Conservation (phyloP, 2,888 invertebrate genomes). For the Noctua pronuba region DNA sequence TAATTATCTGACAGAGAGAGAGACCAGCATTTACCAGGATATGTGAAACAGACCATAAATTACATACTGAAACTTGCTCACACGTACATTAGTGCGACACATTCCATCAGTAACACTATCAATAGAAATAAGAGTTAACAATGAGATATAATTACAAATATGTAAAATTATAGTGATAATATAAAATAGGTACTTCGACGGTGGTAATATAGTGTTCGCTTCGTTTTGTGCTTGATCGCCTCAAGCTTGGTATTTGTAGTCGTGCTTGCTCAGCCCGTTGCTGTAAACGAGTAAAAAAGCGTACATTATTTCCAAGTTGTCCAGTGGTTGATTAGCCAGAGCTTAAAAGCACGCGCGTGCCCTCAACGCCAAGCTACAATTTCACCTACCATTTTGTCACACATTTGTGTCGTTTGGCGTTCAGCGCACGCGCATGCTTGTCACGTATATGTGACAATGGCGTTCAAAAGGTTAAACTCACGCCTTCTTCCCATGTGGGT, state of each 20-base stretch:
- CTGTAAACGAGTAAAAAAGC: constrained; percentile 73
- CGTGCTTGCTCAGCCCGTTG: constrained; percentile 84
- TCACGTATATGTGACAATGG: no score
- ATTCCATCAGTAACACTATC: not conserved
- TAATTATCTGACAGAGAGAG: not conserved
- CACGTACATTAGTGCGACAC: not conserved
- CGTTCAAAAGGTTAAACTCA: no score
- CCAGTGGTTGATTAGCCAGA: not conserved
- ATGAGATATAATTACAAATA: constrained; percentile 32
- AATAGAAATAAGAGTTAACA: constrained; percentile 26
- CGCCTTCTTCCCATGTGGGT: not conserved
- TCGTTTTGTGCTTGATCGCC: not conserved
- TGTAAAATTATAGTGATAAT: constrained; percentile 32
- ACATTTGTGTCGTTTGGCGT: no score
- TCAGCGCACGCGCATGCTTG: no score
- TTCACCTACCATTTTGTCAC: no score
- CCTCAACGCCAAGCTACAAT: no score
- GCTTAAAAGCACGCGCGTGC: no score
- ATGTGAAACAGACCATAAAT: not conserved
- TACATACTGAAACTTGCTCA: not conserved
- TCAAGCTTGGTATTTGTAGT: constrained; percentile 83
- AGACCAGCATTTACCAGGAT: not conserved
- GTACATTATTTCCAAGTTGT: not conserved
- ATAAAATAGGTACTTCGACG: constrained; percentile 59
- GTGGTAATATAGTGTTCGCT: constrained; percentile 54